Evolutionary conservation across 2,888 invertebrate species (phyloP), one percentile per base, ranked within the genome.

Genomic region (Entomobrya proxima): DNA sequence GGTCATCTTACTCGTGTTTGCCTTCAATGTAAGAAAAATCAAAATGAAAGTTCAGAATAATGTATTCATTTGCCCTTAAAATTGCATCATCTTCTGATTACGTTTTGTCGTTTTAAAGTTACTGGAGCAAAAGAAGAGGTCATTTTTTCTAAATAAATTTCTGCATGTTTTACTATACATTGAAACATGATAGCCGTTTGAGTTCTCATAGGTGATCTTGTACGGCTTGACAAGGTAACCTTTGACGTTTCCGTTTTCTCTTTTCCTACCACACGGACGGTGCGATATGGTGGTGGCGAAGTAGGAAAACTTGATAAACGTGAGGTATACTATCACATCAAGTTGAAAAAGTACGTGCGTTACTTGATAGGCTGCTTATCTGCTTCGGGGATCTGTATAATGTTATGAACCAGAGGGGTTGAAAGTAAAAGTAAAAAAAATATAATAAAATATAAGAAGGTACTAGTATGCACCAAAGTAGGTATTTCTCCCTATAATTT

Each of bases 201-300:
- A n/a, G n/a, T n/a, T 15, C 21, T 55, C 13, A 55, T 27, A 24
- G n/a, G 4, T 50, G 50, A 47, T 32, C 0, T 61, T 72, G 32
- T 67, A 24, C 13, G 35, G 30, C 44, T 40, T 40, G 69, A 75
- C 69, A 74, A 82, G 47, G 32, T 64, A 75, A 82, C 82, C 82
- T 82, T 61, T 82, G 74, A 37, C 75, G 61, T 75, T 74, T 82
- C 64, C 50, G 64, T 82, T 50, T 30, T 55, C 21, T 50, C 35
- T 30, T 35, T 32, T 7, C 55, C 1, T 72, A 27, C 27, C 11
- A 37, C 21, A 37, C 35, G 3, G 37, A 35, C 18, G 21, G 61
- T n/a, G n/a, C n/a, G n/a, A n/a, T n/a, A n/a, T n/a, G n/a, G n/a
- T 35, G 18, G 3, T 15, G 52, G 21, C n/a, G 11, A 61, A 3